These are phyloP conservation scores for Diplosoma virens DNA, from an alignment of 23 tunicate species.

Conservation along the genomic window DNA sequence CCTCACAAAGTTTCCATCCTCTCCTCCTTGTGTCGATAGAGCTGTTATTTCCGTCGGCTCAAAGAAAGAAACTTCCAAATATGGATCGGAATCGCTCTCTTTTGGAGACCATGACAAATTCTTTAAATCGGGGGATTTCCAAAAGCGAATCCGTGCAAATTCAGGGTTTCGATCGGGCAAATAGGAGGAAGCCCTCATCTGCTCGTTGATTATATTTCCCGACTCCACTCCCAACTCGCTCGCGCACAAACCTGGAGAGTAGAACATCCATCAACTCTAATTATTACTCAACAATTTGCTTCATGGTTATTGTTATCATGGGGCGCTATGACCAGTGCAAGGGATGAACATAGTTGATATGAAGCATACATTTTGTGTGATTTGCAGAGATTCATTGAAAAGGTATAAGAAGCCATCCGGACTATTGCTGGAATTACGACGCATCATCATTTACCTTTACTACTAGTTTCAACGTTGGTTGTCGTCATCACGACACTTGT, in stretches of 20 bases:
- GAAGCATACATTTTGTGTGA: no score
- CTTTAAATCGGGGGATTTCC: not conserved
- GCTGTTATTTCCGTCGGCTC: conserved; percentile 59
- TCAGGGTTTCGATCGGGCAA: conserved; percentile 43
- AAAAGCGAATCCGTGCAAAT: conserved; percentile 30
- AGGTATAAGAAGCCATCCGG: no score
- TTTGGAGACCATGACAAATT: conserved; percentile 69
- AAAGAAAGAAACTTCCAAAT: conserved; percentile 64
- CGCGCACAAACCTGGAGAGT: conserved; percentile 42
- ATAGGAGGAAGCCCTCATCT: conserved; percentile 61
- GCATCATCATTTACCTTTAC: conserved; percentile 50
- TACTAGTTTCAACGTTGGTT: conserved; percentile 29
- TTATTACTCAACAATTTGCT: no score
- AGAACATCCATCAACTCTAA: no score
- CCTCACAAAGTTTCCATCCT: conserved; percentile 51
- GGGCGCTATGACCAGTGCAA: no score
- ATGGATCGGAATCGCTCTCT: conserved; percentile 45
- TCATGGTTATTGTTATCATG: no score
- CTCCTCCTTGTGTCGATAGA: conserved; percentile 71
- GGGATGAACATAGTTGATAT: no score
- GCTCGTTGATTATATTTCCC: conserved; percentile 51
- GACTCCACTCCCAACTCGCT: conserved; percentile 69
- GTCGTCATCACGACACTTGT: conserved; percentile 38
- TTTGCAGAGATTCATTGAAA: no score
- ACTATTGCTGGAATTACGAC: no score